A percentile compares a stretch with the other conserved stretches of the same genome.
Evolutionary conservation across 2,113 vertebrate genomes (phyloP).

Genomic region (Chloropsis cyanopogon): DNA sequence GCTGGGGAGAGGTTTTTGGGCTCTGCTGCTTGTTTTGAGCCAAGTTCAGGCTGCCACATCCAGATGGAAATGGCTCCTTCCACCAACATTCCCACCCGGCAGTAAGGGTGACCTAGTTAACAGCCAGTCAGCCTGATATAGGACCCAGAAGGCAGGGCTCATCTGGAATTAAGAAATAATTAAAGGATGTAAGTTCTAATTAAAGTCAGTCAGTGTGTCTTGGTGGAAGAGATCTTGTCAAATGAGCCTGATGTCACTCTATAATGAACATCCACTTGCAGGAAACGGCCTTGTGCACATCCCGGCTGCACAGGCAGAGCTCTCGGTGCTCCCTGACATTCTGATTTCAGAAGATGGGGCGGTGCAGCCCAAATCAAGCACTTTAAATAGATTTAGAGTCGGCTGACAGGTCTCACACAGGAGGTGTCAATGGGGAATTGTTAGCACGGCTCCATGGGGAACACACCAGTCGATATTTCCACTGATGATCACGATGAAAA

Average conservation of each 20-base stretch:
- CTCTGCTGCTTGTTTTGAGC: background rate
- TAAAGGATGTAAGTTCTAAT: conserved; percentile 41
- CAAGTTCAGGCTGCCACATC: background rate
- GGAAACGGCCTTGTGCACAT: background rate
- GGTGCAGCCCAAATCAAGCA: background rate
- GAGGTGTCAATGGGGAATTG: background rate
- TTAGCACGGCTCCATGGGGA: background rate
- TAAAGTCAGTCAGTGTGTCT: background rate
- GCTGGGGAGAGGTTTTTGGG: background rate
- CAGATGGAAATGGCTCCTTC: background rate
- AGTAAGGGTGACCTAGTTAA: background rate
- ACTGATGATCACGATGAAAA: background rate
- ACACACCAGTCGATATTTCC: background rate
- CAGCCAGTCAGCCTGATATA: background rate
- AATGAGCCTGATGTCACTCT: background rate
- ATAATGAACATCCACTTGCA: background rate
- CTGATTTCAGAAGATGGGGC: background rate
- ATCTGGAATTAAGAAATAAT: conserved; percentile 36
- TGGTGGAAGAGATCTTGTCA: background rate
- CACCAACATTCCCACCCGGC: background rate
- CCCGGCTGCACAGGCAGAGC: background rate
- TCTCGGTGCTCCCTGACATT: background rate
- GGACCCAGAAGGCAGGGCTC: background rate
- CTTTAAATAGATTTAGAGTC: background rate
- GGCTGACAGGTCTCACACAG: background rate